Conservation (phyloP, 2,888 invertebrate genomes). For the Lepidocyrtinus sp. region DNA sequence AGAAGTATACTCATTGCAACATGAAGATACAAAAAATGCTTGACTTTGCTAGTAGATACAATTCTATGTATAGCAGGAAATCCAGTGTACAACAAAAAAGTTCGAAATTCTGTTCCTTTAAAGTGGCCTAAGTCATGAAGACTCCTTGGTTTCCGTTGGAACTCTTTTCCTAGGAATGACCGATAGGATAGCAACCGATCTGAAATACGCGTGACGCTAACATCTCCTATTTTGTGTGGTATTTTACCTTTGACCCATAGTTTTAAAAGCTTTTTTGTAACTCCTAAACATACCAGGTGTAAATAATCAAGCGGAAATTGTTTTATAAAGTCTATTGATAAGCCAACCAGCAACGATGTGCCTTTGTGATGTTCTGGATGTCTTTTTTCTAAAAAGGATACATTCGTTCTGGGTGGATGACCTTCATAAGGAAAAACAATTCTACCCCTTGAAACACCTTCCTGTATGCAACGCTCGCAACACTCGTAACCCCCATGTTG, state of each 20-base stretch:
- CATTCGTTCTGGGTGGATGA: neutral
- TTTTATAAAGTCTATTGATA: neutral
- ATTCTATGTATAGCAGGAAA: slow-evolving; percentile 6
- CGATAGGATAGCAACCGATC: neutral
- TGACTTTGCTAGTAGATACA: neutral
- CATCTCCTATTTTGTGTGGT: slow-evolving; percentile 2
- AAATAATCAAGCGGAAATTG: neutral
- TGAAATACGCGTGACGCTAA: neutral
- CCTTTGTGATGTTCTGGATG: neutral
- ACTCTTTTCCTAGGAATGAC: neutral
- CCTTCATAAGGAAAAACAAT: neutral
- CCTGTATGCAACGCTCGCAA: neutral
- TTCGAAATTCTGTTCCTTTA: slow-evolving; percentile 41
- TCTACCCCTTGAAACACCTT: neutral
- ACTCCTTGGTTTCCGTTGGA: slow-evolving; percentile 33
- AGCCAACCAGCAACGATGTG: neutral
- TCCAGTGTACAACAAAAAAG: slow-evolving; percentile 35
- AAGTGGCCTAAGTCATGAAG: slow-evolving; percentile 30
- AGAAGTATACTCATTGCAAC: slow-evolving; percentile 36
- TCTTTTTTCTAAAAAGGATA: neutral
- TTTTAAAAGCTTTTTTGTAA: neutral
- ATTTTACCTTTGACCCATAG: slow-evolving; percentile 6
- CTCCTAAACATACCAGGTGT: neutral
- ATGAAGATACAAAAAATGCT: slow-evolving; percentile 32
- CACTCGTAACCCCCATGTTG: neutral